Percentiles rank a stretch among this genome's conserved stretches.
phyloP scores from a whole-genome alignment of 92 coral and sea anemone genomes.

The Bergia sp. region DNA sequence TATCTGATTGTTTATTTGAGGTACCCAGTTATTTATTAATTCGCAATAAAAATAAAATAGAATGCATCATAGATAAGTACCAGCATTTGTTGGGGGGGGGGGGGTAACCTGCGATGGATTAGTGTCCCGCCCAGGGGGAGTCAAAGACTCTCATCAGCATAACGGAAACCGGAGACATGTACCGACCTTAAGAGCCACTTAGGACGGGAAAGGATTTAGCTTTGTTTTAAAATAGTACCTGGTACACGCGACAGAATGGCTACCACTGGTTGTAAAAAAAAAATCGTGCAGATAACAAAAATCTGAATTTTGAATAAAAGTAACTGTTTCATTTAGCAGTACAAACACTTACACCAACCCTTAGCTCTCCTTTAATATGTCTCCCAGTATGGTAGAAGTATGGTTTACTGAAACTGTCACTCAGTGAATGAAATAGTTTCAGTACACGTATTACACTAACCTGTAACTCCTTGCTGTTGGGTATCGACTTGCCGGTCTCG shows the following conservation, averaged over 20 bases:
- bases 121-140: too few relatives aligned
- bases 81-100: too few relatives aligned
- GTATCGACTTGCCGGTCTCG: constrained; percentile 73
- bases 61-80: too few relatives aligned
- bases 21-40: background rate
- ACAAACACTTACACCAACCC: background rate
- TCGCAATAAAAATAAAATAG: background rate
- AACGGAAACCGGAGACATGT: too few relatives aligned
- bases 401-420: background rate
- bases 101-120: too few relatives aligned
- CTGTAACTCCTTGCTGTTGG: constrained; percentile 70
- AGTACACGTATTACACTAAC: background rate
- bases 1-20: too few relatives aligned
- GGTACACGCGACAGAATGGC: background rate
- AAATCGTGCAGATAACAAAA: too few relatives aligned
- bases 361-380: background rate
- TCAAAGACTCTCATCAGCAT: too few relatives aligned
- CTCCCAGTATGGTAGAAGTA: background rate
- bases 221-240: background rate
- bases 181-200: too few relatives aligned
- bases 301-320: background rate
- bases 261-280: background rate
- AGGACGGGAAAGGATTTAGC: too few relatives aligned
- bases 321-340: too few relatives aligned
- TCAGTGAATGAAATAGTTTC: background rate